These are phyloP conservation scores for Enoplolaimus lenunculus DNA, from an alignment of 2,888 invertebrate genomes.

Conservation along the genomic window DNA sequence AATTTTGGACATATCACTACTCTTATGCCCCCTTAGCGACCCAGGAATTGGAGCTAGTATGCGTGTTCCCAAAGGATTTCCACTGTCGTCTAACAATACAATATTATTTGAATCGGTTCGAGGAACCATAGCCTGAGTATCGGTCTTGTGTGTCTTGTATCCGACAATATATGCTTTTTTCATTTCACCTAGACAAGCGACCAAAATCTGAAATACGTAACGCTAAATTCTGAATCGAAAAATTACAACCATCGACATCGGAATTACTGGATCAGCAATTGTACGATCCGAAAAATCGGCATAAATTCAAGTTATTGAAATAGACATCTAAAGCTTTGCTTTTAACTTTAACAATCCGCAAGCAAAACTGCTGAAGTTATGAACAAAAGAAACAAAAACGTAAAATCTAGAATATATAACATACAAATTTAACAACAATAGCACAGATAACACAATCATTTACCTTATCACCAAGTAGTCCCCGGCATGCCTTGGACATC, in stretches of 20 bases:
- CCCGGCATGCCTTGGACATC: slow-evolving; percentile 22
- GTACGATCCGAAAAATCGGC: no score
- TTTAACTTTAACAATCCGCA: no score
- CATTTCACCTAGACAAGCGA: slow-evolving; percentile 37
- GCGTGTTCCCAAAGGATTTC: slow-evolving; percentile 81
- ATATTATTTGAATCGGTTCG: slow-evolving; percentile 52
- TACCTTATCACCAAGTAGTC: slow-evolving; percentile 32
- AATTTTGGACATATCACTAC: slow-evolving; percentile 35
- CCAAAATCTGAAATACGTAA: slow-evolving; percentile 30
- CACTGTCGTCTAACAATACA: slow-evolving; percentile 83
- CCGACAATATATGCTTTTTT: slow-evolving; percentile 36
- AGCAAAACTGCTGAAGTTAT: no score
- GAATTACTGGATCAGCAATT: no score
- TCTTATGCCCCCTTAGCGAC: slow-evolving; percentile 29
- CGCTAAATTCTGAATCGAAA: neutral
- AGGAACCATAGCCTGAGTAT: slow-evolving; percentile 35
- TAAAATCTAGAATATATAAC: no score
- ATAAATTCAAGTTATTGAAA: no score
- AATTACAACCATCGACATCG: no score
- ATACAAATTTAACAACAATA: no score
- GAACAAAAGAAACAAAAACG: no score
- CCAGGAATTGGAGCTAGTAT: slow-evolving; percentile 86
- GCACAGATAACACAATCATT: no score
- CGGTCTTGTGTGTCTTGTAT: slow-evolving; percentile 14
- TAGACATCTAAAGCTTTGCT: no score